Conservation (phyloP, 2,797 vertebrate genomes). For the Cyclopterus lumpus region DNA sequence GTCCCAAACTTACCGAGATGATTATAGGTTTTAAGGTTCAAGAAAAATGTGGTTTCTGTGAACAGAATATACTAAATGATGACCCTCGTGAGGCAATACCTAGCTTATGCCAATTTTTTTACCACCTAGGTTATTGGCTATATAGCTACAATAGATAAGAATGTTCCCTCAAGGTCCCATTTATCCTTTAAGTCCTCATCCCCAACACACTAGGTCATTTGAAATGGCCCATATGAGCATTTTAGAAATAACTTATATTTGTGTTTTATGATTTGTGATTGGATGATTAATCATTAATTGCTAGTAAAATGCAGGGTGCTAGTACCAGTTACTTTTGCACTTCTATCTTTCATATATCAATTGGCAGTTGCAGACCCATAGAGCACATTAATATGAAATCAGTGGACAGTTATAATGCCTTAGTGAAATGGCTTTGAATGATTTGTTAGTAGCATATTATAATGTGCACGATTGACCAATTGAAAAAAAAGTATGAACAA, state of each 20-base stretch:
- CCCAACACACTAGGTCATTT: conserved; percentile 49
- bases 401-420: neutral
- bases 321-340: neutral
- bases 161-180: conserved; percentile 49
- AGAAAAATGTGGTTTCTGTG: conserved; percentile 30
- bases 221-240: conserved; percentile 25
- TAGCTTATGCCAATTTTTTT: conserved; percentile 27
- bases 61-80: conserved; percentile 41
- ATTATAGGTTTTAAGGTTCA: conserved; percentile 41
- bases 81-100: conserved; percentile 22
- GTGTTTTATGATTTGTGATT: conserved; percentile 8
- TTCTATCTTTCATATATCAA: neutral
- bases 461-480: neutral
- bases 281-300: neutral
- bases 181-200: conserved; percentile 42
- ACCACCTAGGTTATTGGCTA: conserved; percentile 46
- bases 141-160: conserved; percentile 46
- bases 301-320: neutral
- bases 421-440: neutral
- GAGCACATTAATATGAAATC: neutral
- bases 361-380: neutral
- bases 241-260: conserved; percentile 4
- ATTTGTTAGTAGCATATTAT: neutral
- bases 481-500: neutral
- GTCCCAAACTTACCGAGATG: neutral